phyloP scores from a whole-genome alignment of 2,113 vertebrate genomes.

The Sylvilagus bachmani region DNA sequence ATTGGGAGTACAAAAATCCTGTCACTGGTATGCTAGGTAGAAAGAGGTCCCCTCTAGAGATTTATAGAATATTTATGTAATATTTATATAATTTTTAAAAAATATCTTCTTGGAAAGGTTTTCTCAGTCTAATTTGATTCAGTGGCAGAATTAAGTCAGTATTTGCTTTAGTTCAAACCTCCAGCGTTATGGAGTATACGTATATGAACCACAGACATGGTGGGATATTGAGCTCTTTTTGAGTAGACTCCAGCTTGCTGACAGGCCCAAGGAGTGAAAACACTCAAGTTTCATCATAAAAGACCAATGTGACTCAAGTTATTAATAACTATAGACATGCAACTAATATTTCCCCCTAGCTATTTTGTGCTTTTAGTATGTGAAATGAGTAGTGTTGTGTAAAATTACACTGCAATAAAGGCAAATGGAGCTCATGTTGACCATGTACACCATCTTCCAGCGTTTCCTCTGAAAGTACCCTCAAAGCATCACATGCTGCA shows the following conservation, averaged over 20 bases:
- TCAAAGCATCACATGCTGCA: neutral
- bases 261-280: neutral
- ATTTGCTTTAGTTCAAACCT: slow-evolving; percentile 36
- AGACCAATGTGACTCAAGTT: neutral
- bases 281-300: slow-evolving; percentile 4
- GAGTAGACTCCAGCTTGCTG: neutral
- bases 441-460: neutral
- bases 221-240: neutral
- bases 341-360: neutral
- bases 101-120: neutral
- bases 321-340: neutral
- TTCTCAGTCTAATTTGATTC: neutral
- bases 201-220: neutral
- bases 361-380: neutral
- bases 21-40: neutral
- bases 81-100: neutral
- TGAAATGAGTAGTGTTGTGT: slow-evolving; percentile 26
- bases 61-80: neutral
- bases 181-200: neutral
- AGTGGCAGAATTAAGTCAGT: neutral
- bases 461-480: neutral
- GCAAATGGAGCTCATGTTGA: neutral
- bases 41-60: neutral
- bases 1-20: neutral
- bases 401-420: slow-evolving; percentile 16